A percentile compares a stretch with the other conserved stretches of the same genome.
Evolutionary conservation across 2,113 vertebrate species (phyloP).

Genomic region (Hippoglossus stenolepis): DNA sequence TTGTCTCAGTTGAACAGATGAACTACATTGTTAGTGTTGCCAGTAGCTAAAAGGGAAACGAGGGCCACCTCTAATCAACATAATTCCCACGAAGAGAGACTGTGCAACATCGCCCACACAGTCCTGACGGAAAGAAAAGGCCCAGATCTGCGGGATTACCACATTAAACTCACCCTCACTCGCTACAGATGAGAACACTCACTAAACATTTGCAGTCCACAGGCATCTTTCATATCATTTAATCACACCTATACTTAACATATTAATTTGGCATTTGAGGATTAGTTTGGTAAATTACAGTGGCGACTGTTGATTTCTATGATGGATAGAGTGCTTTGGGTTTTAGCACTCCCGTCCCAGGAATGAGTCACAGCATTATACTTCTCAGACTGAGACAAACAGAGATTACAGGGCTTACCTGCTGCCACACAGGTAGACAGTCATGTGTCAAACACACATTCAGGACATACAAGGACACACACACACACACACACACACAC

Average conservation of each 20-base stretch:
- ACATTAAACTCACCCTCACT: slow-evolving; percentile 50
- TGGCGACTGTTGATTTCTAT: slow-evolving; percentile 62
- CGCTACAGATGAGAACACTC: slow-evolving; percentile 42
- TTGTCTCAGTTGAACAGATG: slow-evolving; percentile 13
- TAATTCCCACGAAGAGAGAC: slow-evolving; percentile 7
- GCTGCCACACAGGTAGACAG: slow-evolving; percentile 79
- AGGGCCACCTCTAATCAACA: slow-evolving; percentile 18
- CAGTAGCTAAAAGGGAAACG: slow-evolving; percentile 26
- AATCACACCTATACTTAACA: slow-evolving; percentile 70
- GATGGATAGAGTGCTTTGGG: slow-evolving; percentile 65
- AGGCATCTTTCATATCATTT: slow-evolving; percentile 58
- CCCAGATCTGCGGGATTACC: slow-evolving; percentile 50
- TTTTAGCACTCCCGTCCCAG: slow-evolving; percentile 60
- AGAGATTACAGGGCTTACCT: slow-evolving; percentile 75
- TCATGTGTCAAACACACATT: slow-evolving; percentile 48
- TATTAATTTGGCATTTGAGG: slow-evolving; percentile 76
- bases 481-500: slow-evolving; percentile 30
- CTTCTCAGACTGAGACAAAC: slow-evolving; percentile 77
- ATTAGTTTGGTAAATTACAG: slow-evolving; percentile 65
- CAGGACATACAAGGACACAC: slow-evolving; percentile 10
- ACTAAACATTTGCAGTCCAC: slow-evolving; percentile 42
- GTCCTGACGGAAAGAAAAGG: slow-evolving; percentile 38
- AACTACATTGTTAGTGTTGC: slow-evolving; percentile 1
- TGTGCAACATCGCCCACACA: slow-evolving; percentile 32
- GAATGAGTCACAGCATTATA: slow-evolving; percentile 75